Percentiles rank a stretch among this genome's conserved stretches.
Conservation (phyloP, 2,797 vertebrate genomes). For the Taenioides sp. region DNA sequence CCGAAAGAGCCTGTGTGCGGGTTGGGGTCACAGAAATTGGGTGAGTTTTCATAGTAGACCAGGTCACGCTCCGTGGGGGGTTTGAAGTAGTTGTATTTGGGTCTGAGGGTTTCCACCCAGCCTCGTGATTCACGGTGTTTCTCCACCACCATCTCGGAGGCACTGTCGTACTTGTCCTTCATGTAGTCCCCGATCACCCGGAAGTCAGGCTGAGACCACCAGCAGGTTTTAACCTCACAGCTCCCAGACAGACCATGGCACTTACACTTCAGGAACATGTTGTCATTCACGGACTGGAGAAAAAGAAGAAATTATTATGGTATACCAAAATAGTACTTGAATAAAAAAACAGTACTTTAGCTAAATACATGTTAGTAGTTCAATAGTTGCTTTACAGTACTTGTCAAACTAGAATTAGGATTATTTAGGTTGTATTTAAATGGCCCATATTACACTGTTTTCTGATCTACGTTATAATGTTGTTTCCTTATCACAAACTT, state of each 20-base stretch:
- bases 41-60: constrained; percentile 95
- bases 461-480: too few species aligned
- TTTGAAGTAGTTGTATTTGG: constrained; percentile 96
- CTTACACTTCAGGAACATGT: constrained; percentile 97
- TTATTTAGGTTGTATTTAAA: neutral
- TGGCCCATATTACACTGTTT: too few species aligned
- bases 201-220: constrained; percentile 98
- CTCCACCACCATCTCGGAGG: constrained; percentile 97
- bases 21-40: constrained; percentile 97
- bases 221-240: constrained; percentile 98
- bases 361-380: too few species aligned
- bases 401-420: neutral
- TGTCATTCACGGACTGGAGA: constrained; percentile 89
- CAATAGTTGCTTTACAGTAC: neutral
- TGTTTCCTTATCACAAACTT: too few species aligned
- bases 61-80: constrained; percentile 93
- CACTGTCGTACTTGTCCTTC: constrained; percentile 99
- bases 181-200: constrained; percentile 94
- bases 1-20: constrained; percentile 94
- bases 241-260: constrained; percentile 96
- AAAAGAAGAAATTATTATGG: neutral
- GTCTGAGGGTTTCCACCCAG: constrained; percentile 96
- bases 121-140: constrained; percentile 95
- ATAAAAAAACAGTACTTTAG: too few species aligned
- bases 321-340: too few species aligned